Evolutionary conservation across 64 coral and sea anemone genomes (phyloP).

Genomic region (Cladopsammia gracilis): DNA sequence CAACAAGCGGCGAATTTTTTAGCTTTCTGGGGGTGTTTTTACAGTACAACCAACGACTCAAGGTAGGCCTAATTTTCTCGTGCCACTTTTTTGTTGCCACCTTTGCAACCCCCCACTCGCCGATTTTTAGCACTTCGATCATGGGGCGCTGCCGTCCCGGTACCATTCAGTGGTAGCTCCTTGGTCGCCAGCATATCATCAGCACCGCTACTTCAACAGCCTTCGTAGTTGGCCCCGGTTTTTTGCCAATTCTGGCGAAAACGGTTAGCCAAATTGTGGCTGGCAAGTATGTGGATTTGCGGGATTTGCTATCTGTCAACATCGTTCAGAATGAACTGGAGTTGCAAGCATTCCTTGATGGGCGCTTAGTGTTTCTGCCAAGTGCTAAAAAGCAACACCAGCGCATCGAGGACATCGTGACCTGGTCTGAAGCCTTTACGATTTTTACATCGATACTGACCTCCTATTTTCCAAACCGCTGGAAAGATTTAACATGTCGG

Average conservation of each 20-base stretch:
- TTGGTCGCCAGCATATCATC: neutral
- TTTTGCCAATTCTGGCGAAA: conserved; percentile 41
- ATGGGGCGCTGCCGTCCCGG: neutral
- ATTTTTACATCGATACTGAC: conserved; percentile 33
- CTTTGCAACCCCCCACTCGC: neutral
- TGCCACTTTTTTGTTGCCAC: conserved; percentile 27
- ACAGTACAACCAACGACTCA: neutral
- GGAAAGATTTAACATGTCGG: conserved; percentile 56
- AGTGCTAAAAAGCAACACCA: neutral
- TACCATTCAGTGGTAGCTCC: neutral
- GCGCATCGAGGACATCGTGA: conserved; percentile 48
- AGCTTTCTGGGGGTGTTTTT: neutral
- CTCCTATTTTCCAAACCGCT: conserved; percentile 7
- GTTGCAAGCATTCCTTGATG: conserved; percentile 33
- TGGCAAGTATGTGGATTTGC: conserved; percentile 48
- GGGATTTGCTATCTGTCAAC: conserved; percentile 42
- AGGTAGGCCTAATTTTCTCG: neutral
- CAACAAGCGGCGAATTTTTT: neutral
- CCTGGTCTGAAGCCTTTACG: conserved; percentile 33
- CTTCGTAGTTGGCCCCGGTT: conserved; percentile 43
- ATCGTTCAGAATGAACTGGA: conserved; percentile 19
- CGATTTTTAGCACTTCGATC: neutral
- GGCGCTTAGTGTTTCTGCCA: conserved; percentile 40
- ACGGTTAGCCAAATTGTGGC: conserved; percentile 45
- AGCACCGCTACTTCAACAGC: conserved; percentile 17